Evolutionary conservation across 2,113 vertebrate species (phyloP).

Genomic region (Melanotaenia duboulayi): DNA sequence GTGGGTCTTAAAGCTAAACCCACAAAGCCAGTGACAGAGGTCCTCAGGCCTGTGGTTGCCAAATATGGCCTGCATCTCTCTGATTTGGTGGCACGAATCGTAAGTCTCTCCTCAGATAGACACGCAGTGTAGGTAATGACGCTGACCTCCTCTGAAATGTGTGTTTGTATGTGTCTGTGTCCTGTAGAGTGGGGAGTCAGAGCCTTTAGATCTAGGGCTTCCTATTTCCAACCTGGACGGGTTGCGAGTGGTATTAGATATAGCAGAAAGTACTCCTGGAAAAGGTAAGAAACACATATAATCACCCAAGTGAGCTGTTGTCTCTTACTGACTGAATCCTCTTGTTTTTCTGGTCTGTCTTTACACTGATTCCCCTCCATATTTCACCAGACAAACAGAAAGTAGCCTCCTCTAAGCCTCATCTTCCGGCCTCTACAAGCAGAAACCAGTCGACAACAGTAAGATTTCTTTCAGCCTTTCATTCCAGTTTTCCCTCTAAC

Average conservation of each 20-base stretch:
- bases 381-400: slow-evolving; percentile 88
- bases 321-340: not conserved
- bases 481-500: slow-evolving; percentile 29
- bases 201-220: slow-evolving; percentile 93
- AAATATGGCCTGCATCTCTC: slow-evolving; percentile 95
- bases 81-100: slow-evolving; percentile 92
- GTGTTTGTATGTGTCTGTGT: slow-evolving; percentile 28
- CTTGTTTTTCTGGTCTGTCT: not conserved
- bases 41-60: slow-evolving; percentile 94
- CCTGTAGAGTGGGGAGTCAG: slow-evolving; percentile 91
- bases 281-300: slow-evolving; percentile 83
- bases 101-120: slow-evolving; percentile 79
- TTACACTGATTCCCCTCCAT: slow-evolving; percentile 9
- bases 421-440: slow-evolving; percentile 75
- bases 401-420: slow-evolving; percentile 77
- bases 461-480: slow-evolving; percentile 72
- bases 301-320: not conserved
- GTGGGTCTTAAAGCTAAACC: slow-evolving; percentile 98
- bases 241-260: slow-evolving; percentile 92
- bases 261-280: slow-evolving; percentile 82
- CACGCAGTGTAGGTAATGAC: not conserved
- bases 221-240: slow-evolving; percentile 98
- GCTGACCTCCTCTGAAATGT: slow-evolving; percentile 1
- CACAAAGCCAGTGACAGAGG: slow-evolving; percentile 97
- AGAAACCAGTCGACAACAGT: slow-evolving; percentile 89